Base-by-base conservation (phyloP, 37 sponge, comb jelly and placozoan species). In the Axinella damicornis region DNA sequence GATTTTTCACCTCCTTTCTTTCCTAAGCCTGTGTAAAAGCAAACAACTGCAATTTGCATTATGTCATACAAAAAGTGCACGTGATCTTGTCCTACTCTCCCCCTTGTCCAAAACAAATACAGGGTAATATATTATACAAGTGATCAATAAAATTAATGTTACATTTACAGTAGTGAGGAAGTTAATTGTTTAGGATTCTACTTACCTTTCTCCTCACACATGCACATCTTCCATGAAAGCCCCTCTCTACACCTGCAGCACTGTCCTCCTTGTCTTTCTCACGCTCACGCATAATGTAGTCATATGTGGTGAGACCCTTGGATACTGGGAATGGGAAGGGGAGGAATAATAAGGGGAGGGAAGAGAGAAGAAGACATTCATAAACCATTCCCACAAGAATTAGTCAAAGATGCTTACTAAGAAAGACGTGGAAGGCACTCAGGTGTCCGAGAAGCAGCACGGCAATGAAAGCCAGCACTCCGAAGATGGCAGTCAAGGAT, bases 381-480 rank as follows among this genome's bases (percentile, higher is more conserved):
- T n/a, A n/a, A n/a, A n/a, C n/a, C n/a, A n/a, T n/a, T n/a, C n/a
- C n/a, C n/a, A n/a, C n/a, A n/a, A n/a, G n/a, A n/a, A n/a, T n/a
- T n/a, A n/a, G n/a, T n/a, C 30, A 20, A 5, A 16, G 1, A 66
- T 66, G 60, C 95, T 81, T 63, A 90, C 98, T 83, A 37, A 97
- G 75, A 69, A 90, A 92, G 41, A 92, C 1, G 74, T 97, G 98
- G 73, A 97, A 95, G 57, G 22, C 1, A 25, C 77, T 40, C 35
- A 97, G 91, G 27, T 97, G 96, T 35, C 89, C 91, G 22, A 95
- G 34, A 20, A 97, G 77, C 5, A 39, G 56, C 35, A 81, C 32
- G 11, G 77, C 89, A 17, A 90, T 32, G 6, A 87, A 38, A 39
- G 90, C 54, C 57, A 92, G 83, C 14, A 90, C 6, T 0, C 55